phyloP scores from a whole-genome alignment of 1,140 invertebrate genomes.

The Cydia fagiglandana region DNA sequence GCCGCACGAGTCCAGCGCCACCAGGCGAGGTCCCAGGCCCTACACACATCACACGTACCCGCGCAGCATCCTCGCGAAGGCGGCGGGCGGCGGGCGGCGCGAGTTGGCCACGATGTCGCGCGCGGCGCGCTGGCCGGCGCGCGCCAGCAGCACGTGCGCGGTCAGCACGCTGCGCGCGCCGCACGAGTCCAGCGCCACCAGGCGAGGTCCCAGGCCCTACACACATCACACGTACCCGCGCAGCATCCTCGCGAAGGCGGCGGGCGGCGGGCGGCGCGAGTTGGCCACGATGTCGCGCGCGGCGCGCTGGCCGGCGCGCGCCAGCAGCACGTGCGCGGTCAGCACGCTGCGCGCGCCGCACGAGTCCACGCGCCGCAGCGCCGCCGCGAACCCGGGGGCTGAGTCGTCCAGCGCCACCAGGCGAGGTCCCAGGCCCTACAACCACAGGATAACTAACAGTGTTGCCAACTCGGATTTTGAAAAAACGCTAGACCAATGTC shows the following conservation, averaged over 20 bases:
- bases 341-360: slow-evolving; percentile 92
- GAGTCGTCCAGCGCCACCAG: slow-evolving; percentile 89
- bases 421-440: slow-evolving; percentile 75
- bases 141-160: slow-evolving; percentile 96
- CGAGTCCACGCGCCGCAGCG: slow-evolving; percentile 88
- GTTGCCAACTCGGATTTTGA: too few relatives aligned
- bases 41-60: too few relatives aligned
- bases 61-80: slow-evolving; percentile 64
- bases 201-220: slow-evolving; percentile 77
- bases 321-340: slow-evolving; percentile 97
- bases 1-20: too few relatives aligned
- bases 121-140: slow-evolving; percentile 87
- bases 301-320: slow-evolving; percentile 89
- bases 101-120: slow-evolving; percentile 91
- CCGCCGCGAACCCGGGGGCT: slow-evolving; percentile 85
- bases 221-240: slow-evolving; percentile 65
- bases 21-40: too few relatives aligned
- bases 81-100: slow-evolving; percentile 45
- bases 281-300: slow-evolving; percentile 91
- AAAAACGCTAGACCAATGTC: too few relatives aligned
- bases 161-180: slow-evolving; percentile 94
- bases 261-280: slow-evolving; percentile 55
- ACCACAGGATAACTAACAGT: neutral
- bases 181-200: slow-evolving; percentile 89
- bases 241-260: slow-evolving; percentile 64